These are phyloP conservation scores for Embiotoca jacksoni DNA, from an alignment of 2,113 vertebrate species.

Conservation along the genomic window DNA sequence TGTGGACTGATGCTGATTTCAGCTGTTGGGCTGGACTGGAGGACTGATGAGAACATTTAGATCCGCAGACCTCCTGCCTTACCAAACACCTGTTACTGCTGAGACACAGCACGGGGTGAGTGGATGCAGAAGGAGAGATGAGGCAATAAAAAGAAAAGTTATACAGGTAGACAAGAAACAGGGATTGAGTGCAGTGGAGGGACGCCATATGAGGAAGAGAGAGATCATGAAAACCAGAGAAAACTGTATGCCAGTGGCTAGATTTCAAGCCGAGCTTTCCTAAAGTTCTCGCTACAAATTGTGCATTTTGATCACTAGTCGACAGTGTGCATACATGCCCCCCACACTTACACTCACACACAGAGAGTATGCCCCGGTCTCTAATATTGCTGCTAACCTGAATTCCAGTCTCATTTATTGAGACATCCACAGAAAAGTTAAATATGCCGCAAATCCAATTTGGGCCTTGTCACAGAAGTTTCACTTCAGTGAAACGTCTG, in stretches of 20 bases:
- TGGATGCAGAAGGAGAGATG: conserved; percentile 38
- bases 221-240: background rate
- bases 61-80: conserved; percentile 65
- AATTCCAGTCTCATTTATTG: conserved; percentile 35
- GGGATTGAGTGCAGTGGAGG: conserved; percentile 9
- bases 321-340: background rate
- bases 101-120: conserved; percentile 48
- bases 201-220: conserved; percentile 8
- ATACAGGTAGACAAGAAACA: conserved; percentile 31
- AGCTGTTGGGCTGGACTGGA: conserved; percentile 68
- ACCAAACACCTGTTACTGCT: conserved; percentile 75
- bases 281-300: conserved; percentile 17
- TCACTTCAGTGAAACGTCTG: conserved; percentile 36
- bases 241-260: conserved; percentile 13
- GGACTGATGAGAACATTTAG: conserved; percentile 78
- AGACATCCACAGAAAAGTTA: conserved; percentile 35
- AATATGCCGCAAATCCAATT: conserved; percentile 40
- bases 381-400: conserved; percentile 16
- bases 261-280: conserved; percentile 41
- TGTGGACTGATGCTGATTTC: conserved; percentile 67
- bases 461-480: conserved; percentile 35
- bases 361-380: background rate
- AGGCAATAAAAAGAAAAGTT: conserved; percentile 42
- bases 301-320: conserved; percentile 26
- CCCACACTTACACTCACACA: conserved; percentile 1